A percentile compares a stretch with the other conserved stretches of the same genome.
These are phyloP conservation scores for Lottia scabra DNA, from an alignment of 2,888 invertebrate species.

Conservation along the genomic window DNA sequence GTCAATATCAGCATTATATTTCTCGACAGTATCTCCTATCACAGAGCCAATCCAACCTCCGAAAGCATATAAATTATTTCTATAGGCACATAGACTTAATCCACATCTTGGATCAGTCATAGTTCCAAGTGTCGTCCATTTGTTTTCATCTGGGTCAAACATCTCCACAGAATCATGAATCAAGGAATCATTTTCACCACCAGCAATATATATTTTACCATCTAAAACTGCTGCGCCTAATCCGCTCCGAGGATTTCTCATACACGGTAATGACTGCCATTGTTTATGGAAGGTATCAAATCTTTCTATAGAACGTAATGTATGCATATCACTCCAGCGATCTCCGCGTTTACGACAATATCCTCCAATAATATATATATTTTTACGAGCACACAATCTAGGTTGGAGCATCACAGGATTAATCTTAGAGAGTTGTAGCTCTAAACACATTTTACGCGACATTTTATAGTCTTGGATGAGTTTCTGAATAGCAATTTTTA, in stretches of 20 bases:
- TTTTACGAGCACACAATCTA: conserved; percentile 86
- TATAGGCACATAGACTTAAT: conserved; percentile 87
- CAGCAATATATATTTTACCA: conserved; percentile 89
- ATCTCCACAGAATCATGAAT: conserved; percentile 74
- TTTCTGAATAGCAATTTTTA: conserved; percentile 79
- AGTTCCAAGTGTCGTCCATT: conserved; percentile 74
- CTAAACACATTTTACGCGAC: conserved; percentile 34
- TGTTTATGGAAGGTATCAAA: conserved; percentile 71
- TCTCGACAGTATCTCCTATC: conserved; percentile 88
- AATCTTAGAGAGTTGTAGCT: conserved; percentile 24
- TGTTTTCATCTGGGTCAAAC: conserved; percentile 58
- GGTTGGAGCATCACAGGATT: conserved; percentile 73
- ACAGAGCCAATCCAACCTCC: conserved; percentile 95
- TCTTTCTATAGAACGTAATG: conserved; percentile 85
- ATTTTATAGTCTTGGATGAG: conserved; percentile 49
- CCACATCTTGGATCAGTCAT: conserved; percentile 77
- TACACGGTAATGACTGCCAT: conserved; percentile 72
- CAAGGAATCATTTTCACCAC: conserved; percentile 87
- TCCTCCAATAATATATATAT: conserved; percentile 89
- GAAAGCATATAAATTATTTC: conserved; percentile 86
- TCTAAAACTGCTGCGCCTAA: conserved; percentile 88
- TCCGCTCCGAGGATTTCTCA: conserved; percentile 86
- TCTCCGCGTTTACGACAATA: conserved; percentile 86
- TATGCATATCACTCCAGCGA: conserved; percentile 73
- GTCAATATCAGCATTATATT: conserved; percentile 84